Base-by-base conservation (phyloP, 2,888 invertebrate species). In the Microdon myrmicae region DNA sequence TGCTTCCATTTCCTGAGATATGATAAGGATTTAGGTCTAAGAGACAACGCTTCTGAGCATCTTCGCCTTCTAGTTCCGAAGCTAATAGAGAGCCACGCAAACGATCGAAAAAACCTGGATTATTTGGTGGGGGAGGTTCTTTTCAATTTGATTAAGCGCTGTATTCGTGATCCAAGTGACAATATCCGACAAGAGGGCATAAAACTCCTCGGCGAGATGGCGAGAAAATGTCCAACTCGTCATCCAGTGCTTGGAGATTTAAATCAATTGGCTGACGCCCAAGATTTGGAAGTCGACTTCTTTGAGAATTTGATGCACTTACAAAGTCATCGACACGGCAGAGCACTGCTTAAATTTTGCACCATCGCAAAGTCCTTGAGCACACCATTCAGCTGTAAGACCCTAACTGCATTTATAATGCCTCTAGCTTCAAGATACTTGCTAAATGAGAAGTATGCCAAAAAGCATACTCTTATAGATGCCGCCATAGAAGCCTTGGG, bases 231-330 rank as follows among this genome's bases (percentile, higher is more conserved):
- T 74, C 81, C 87, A 0, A 83, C 85, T 0, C 81, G 85, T 0
- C 90, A 92, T 76, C 85, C 87, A 2, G 84, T 92, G 0, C 78
- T 93, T 1, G 81, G 83, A 10, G 92, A 93, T 80, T 79, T 92
- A 47, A 82, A 85, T n/a, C 79, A 83, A 22, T 79, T 91, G 20
- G 83, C 86, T 0, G 88, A 89, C 72, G 48, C 56, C 2, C 68
- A 71, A 84, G 94, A 97, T 75, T 77, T 83, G 5, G 96, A 97
- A 77, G 88, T 90, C 0, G 96, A 98, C 79, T 96, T 98, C 83
- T 97, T 96, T 75, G 92, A 94, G 73, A 97, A 96, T 75, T 87
- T 96, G 73, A 86, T 87, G 16, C 96, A 98, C 81, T 79, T 93
- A 32, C 92, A 97, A 82, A 81, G 89, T 48, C 94, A 96, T 75